Conservation (phyloP, 30 jellyfish, hydroid and myxozoan species). For the Aurelia aurita region DNA sequence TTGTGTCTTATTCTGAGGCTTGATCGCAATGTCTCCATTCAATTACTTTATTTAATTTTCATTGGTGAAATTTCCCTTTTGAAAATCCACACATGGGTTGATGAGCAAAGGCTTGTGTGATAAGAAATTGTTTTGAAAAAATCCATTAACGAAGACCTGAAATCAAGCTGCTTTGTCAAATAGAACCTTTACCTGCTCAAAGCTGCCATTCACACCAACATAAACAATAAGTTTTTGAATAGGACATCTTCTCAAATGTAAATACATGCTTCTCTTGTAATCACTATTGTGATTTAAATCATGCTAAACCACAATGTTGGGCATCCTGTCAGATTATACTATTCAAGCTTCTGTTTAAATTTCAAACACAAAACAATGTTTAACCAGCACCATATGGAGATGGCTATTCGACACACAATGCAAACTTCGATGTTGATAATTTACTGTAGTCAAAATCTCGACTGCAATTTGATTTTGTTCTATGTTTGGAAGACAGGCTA, state of each 20-base stretch:
- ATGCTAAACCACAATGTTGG: slow-evolving; percentile 44
- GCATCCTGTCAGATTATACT: slow-evolving; percentile 16
- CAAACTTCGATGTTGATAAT: not conserved
- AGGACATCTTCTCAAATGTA: slow-evolving; percentile 25
- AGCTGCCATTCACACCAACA: slow-evolving; percentile 40
- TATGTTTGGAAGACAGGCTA: no score
- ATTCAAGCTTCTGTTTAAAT: slow-evolving; percentile 19
- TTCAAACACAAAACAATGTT: slow-evolving; percentile 8
- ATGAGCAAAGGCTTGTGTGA: no score
- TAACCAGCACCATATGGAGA: slow-evolving; percentile 17
- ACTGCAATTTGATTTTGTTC: not conserved
- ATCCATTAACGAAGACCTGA: not conserved
- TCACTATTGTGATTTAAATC: slow-evolving; percentile 37
- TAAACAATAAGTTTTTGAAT: slow-evolving; percentile 1
- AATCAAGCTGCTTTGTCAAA: slow-evolving; percentile 45
- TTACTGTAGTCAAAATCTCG: not conserved
- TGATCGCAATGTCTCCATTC: no score
- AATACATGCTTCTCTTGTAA: slow-evolving; percentile 43
- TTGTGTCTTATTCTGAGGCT: no score
- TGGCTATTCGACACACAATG: not conserved
- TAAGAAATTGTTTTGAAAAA: not conserved
- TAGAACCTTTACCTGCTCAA: slow-evolving; percentile 49
- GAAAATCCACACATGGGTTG: no score
- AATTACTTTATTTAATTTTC: no score
- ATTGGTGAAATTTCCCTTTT: no score